Evolutionary conservation across 1,140 invertebrate genomes (phyloP), one percentile per base, ranked within the genome.

Genomic region (Monochamus saltuarius): DNA sequence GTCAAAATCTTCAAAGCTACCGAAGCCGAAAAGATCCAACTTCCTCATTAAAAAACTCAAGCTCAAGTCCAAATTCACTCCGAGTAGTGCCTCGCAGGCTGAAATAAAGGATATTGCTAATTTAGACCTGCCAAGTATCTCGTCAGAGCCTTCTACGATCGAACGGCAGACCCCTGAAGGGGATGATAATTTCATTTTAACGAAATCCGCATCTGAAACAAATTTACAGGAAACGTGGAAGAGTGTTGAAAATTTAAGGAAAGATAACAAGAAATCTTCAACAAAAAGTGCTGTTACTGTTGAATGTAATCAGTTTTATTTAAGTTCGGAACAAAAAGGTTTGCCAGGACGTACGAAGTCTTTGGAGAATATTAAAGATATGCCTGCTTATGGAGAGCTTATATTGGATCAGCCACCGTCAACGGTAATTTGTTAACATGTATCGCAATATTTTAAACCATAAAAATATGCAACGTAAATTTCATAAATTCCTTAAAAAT

Each of bases 371-470:
- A 60, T 76, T 36, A 64, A 68, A 59, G 63, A 70, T 50, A 81
- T 81, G 79, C 78, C 80, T 43, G 78, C 79, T 58, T 81, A 79
- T 66, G 80, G 79, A 52, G 77, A 80, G 66, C 71, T 81, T 59
- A 79, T 80, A 51, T 70, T 80, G 66, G 79, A 79, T 53, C 56
- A 61, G 8, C 9, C 59, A 35, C 34, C 54, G 8, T 19, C 13
- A 7, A 56, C 51, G 51, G 51, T 53, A 53, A 51, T 37, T 37
- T 17, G n/a, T 35, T 36, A 36, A 34, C 14, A 51, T 37, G 35
- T 51, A 36, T 51, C 37, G 13, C 14, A 11, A 17, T 47, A 17
- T 17, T 47, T 16, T 9, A 3, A 47, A 22, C 45, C 22, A 29
- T n/a, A n/a, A n/a, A n/a, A n/a, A n/a, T n/a, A 29, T 6, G 22